phyloP scores from a whole-genome alignment of 2,888 invertebrate species.

The Oligia latruncula region DNA sequence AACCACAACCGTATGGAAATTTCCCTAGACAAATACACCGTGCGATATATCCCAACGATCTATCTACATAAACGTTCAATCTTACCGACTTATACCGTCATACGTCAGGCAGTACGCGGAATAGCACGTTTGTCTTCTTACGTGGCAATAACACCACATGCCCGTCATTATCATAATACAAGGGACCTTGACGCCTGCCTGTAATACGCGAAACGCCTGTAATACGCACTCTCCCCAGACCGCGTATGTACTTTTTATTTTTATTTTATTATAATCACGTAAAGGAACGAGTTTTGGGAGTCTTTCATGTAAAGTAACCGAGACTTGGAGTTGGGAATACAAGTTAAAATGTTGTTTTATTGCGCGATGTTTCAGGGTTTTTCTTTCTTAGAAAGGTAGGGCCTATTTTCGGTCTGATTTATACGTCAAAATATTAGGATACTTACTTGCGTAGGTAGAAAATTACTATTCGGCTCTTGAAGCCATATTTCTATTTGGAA shows the following conservation, averaged over 20 bases:
- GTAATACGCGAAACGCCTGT: conserved; percentile 42
- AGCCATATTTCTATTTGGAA: conserved; percentile 19
- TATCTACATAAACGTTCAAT: conserved; percentile 63
- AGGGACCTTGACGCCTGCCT: conserved; percentile 54
- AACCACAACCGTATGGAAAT: conserved; percentile 45
- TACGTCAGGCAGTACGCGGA: conserved; percentile 36
- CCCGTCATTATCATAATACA: conserved; percentile 61
- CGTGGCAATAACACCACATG: conserved; percentile 45
- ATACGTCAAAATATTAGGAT: conserved; percentile 41
- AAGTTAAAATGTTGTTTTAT: conserved; percentile 53
- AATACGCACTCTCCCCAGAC: conserved; percentile 43
- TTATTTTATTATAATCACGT: conserved; percentile 57
- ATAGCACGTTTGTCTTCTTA: conserved; percentile 35
- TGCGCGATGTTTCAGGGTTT: conserved; percentile 22
- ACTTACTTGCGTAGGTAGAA: conserved; percentile 14
- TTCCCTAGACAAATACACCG: conserved; percentile 50
- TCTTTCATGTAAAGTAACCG: conserved; percentile 38
- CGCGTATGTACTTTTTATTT: conserved; percentile 53
- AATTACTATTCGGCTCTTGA: conserved; percentile 22
- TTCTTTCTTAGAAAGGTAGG: conserved; percentile 8
- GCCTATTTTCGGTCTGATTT: conserved; percentile 37
- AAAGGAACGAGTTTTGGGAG: conserved; percentile 18
- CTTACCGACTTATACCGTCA: conserved; percentile 41
- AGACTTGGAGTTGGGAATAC: conserved; percentile 32
- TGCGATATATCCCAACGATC: conserved; percentile 32